Conservation (phyloP, 2,113 vertebrate genomes). For the Grallaria varia region DNA sequence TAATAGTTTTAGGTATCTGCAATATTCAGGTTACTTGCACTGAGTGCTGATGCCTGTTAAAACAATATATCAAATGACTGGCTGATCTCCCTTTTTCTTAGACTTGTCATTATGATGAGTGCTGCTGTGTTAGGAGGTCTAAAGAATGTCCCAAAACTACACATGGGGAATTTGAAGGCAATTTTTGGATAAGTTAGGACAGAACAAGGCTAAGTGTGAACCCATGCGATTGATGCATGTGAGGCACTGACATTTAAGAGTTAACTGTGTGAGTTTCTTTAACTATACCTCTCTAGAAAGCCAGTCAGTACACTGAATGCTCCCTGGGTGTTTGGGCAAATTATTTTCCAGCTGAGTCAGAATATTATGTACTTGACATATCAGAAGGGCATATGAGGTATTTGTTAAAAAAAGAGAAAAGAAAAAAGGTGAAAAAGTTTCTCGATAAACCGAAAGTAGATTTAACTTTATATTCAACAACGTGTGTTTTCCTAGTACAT, state of each 20-base stretch:
- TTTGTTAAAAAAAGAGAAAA: neutral
- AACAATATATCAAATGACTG: neutral
- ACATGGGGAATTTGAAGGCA: neutral
- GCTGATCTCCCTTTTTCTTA: neutral
- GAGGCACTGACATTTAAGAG: neutral
- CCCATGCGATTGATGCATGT: neutral
- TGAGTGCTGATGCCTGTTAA: neutral
- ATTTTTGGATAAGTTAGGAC: neutral
- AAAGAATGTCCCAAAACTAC: neutral
- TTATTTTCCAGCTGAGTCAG: neutral
- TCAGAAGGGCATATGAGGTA: neutral
- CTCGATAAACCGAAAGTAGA: neutral
- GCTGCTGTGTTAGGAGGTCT: neutral
- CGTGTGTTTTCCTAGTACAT: neutral
- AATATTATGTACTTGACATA: neutral
- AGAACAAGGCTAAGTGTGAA: neutral
- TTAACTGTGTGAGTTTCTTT: neutral
- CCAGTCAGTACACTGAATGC: neutral
- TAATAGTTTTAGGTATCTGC: neutral
- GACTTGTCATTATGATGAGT: rapidly evolving
- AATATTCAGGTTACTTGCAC: neutral
- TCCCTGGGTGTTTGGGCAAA: neutral
- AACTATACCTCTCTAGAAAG: neutral
- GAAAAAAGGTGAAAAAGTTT: neutral
- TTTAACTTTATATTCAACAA: neutral